These are phyloP conservation scores for Toxotes chatareus DNA, from an alignment of 2,113 vertebrate species.

Conservation along the genomic window DNA sequence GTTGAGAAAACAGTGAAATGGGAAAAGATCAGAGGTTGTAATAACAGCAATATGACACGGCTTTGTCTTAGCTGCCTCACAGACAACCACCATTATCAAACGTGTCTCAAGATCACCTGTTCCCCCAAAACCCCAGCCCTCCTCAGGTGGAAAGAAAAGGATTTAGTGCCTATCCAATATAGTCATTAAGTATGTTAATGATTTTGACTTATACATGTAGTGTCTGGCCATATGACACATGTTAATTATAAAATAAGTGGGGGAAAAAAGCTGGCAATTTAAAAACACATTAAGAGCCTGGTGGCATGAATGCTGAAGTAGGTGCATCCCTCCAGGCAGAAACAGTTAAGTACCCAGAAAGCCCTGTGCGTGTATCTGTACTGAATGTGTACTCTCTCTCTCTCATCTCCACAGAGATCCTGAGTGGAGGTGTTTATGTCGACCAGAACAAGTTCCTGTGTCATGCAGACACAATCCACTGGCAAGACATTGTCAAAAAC, in stretches of 20 bases:
- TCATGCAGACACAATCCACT: conserved; percentile 96
- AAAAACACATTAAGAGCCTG: conserved; percentile 15
- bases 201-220: not conserved
- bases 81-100: conserved; percentile 17
- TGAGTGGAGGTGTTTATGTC: conserved; percentile 95
- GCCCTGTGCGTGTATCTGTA: not conserved
- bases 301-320: conserved; percentile 9
- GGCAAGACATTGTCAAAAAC: conserved; percentile 97
- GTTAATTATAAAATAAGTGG: not conserved
- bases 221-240: not conserved
- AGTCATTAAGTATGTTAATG: not conserved
- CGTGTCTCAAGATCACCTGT: conserved; percentile 9
- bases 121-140: not conserved
- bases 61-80: conserved; percentile 35
- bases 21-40: conserved; percentile 61
- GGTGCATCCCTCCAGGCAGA: conserved; percentile 7
- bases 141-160: not conserved
- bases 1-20: conserved; percentile 30
- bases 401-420: conserved; percentile 88
- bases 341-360: not conserved
- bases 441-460: conserved; percentile 98
- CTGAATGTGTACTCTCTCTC: conserved; percentile 18
- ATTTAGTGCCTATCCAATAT: not conserved
- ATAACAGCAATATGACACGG: conserved; percentile 44
- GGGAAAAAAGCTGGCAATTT: conserved; percentile 4